Conservation (phyloP, 2,797 vertebrate species). For the Trichosurus vulpecula region DNA sequence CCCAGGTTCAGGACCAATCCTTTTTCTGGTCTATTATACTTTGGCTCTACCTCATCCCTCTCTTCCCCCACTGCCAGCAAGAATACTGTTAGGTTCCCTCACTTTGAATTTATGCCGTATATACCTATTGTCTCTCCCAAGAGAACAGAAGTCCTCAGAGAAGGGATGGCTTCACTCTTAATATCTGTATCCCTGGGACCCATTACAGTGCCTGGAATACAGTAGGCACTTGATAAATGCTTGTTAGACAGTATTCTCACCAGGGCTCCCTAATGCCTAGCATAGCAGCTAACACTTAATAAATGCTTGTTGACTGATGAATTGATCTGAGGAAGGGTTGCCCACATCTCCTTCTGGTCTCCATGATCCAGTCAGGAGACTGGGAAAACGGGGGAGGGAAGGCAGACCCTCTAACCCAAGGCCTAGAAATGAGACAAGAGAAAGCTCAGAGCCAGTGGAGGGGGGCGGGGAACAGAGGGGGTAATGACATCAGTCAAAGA, state of each 20-base stretch:
- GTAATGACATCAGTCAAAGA: neutral
- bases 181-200: neutral
- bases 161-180: neutral
- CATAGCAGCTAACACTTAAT: neutral
- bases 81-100: too few relatives aligned
- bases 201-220: neutral
- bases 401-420: neutral
- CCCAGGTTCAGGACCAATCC: neutral
- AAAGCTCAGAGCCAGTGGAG: neutral
- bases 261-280: too few relatives aligned
- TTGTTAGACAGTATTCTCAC: too few relatives aligned
- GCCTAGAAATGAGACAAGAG: neutral
- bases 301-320: neutral
- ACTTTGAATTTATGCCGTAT: neutral
- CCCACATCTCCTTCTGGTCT: neutral
- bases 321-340: neutral
- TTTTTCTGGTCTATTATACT: neutral
- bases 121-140: neutral
- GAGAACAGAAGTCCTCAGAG: neutral
- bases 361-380: neutral
- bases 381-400: neutral
- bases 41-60: neutral
- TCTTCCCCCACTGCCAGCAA: neutral
- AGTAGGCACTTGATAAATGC: neutral
- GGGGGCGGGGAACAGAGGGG: neutral